These are phyloP conservation scores for Bubo blakistoni DNA, from an alignment of 2,113 vertebrate genomes.

Conservation along the genomic window DNA sequence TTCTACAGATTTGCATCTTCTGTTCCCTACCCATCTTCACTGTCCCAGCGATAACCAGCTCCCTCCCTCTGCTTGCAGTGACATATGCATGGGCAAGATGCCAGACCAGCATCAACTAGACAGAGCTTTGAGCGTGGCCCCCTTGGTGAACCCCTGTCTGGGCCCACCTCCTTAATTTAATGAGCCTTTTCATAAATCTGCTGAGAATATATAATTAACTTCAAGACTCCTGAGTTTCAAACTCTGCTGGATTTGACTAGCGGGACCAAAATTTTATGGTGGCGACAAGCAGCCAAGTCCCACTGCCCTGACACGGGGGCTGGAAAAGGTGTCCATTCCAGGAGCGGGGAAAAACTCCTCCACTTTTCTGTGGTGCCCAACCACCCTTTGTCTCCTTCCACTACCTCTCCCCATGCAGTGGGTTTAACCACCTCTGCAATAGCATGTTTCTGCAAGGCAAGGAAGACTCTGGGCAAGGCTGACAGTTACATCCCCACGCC, in stretches of 20 bases:
- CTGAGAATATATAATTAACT: not conserved
- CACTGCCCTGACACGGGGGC: not conserved
- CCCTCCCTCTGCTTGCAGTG: not conserved
- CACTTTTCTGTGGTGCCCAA: not conserved
- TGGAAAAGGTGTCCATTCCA: not conserved
- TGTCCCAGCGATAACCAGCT: not conserved
- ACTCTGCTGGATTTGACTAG: not conserved
- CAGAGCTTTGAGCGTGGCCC: rapidly evolving
- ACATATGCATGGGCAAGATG: not conserved
- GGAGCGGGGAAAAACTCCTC: not conserved
- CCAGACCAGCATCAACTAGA: not conserved
- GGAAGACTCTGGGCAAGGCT: not conserved
- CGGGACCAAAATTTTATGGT: not conserved
- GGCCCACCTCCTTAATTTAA: not conserved
- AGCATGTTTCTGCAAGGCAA: not conserved
- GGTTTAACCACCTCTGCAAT: not conserved
- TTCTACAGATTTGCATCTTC: not conserved
- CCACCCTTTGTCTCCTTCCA: not conserved
- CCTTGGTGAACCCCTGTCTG: not conserved
- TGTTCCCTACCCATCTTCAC: not conserved
- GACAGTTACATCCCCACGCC: rapidly evolving
- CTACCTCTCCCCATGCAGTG: not conserved
- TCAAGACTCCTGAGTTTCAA: not conserved
- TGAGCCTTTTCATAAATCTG: not conserved
- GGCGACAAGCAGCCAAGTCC: not conserved